These are phyloP conservation scores for Centruroides vittatus DNA, from an alignment of 1,140 invertebrate genomes.

Conservation along the genomic window DNA sequence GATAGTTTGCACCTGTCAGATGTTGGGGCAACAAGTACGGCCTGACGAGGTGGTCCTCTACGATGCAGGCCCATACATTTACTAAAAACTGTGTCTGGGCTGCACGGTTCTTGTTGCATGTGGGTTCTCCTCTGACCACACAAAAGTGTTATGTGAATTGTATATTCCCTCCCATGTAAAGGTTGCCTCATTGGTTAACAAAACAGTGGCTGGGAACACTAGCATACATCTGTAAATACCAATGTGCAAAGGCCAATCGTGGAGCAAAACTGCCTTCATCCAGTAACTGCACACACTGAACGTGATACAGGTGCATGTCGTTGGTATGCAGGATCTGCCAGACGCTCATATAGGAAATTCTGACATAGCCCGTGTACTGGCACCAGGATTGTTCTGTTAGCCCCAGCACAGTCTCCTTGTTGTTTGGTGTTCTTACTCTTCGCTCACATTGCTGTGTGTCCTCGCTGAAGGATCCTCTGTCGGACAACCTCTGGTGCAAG, in stretches of 20 bases:
- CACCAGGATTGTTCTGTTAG: neutral
- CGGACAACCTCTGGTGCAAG: too few species aligned
- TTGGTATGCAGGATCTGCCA: neutral
- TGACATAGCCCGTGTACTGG: neutral
- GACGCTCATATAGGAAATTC: neutral
- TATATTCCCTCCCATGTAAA: neutral
- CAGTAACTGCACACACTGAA: neutral
- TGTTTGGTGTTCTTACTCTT: neutral
- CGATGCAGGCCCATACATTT: neutral
- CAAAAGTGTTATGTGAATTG: neutral
- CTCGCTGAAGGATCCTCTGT: too few species aligned
- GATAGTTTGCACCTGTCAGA: neutral
- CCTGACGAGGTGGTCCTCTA: neutral
- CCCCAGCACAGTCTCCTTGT: neutral
- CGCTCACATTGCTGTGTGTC: conserved; percentile 6
- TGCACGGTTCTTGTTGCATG: neutral
- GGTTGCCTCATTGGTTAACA: neutral
- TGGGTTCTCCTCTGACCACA: neutral
- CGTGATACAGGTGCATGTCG: neutral
- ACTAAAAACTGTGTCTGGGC: neutral
- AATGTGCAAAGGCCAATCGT: neutral
- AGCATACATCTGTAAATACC: neutral
- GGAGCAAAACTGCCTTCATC: neutral
- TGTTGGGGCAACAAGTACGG: neutral
- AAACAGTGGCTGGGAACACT: neutral